These are phyloP conservation scores for Campoletis sonorensis DNA, from an alignment of 1,140 invertebrate genomes.

Conservation along the genomic window DNA sequence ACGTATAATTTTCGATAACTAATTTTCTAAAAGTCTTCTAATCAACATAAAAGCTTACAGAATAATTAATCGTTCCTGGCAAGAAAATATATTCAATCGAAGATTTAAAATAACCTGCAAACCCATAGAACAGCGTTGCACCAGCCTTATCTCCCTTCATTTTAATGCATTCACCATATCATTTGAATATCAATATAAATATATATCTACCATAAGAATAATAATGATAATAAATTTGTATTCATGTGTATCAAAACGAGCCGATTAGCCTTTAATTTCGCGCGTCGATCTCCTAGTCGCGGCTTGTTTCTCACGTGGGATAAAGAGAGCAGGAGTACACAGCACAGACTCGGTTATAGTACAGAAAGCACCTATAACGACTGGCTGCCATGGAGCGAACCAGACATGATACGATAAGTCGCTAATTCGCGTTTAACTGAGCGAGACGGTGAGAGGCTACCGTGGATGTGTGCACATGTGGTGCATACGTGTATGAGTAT, in stretches of 20 bases:
- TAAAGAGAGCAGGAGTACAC: slow-evolving; percentile 6
- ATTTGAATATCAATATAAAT: too few species aligned
- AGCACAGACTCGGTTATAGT: slow-evolving; percentile 46
- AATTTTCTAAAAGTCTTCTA: too few species aligned
- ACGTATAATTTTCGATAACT: too few species aligned
- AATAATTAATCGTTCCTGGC: too few species aligned
- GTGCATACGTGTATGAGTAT: neutral
- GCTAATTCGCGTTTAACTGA: slow-evolving; percentile 70
- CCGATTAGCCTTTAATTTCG: slow-evolving; percentile 45
- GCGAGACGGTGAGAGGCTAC: slow-evolving; percentile 42
- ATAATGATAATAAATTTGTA: neutral
- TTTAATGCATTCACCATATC: too few species aligned
- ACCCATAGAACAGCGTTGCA: too few species aligned
- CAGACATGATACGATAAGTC: slow-evolving; percentile 66
- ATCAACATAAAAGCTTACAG: too few species aligned
- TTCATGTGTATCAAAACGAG: slow-evolving; percentile 3
- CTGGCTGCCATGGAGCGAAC: slow-evolving; percentile 39
- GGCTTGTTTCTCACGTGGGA: slow-evolving; percentile 4
- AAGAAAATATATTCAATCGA: too few species aligned
- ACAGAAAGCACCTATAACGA: slow-evolving; percentile 53
- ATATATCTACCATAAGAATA: too few species aligned
- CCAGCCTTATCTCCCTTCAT: too few species aligned
- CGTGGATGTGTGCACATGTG: slow-evolving; percentile 1
- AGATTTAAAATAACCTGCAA: too few species aligned
- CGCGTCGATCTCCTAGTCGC: slow-evolving; percentile 31